Conservation (phyloP, 1,140 invertebrate species). For the Zaprionus nigranus region DNA sequence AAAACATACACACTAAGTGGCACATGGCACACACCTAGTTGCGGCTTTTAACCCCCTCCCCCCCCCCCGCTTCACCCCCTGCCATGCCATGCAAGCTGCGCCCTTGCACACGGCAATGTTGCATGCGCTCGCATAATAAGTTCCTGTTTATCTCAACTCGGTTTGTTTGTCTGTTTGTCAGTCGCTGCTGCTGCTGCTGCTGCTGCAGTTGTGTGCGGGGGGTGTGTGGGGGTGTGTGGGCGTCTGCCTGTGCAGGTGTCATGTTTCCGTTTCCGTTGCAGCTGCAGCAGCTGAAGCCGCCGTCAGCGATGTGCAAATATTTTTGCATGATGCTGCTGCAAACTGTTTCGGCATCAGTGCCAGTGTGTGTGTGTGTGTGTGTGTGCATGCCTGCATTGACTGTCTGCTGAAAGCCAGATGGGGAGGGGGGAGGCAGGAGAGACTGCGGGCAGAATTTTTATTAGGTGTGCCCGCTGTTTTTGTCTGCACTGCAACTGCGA, state of each 20-base stretch:
- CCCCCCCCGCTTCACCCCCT: no score
- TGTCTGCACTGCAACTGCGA: conserved; percentile 31
- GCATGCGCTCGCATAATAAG: conserved; percentile 79
- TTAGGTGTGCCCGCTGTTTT: conserved; percentile 49
- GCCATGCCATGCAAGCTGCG: not conserved
- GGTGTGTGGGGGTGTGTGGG: conserved; percentile 39
- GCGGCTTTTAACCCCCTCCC: not conserved
- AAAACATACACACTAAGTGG: conserved; percentile 21
- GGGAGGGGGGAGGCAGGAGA: not conserved
- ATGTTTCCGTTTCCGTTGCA: conserved; percentile 76
- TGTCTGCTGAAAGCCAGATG: not conserved
- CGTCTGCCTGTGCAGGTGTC: conserved; percentile 66
- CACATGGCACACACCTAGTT: conserved; percentile 19
- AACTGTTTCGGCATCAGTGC: conserved; percentile 29
- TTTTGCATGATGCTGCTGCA: conserved; percentile 54
- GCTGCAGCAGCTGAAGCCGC: conserved; percentile 30
- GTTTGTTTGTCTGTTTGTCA: conserved; percentile 61
- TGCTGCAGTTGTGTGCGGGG: conserved; percentile 25
- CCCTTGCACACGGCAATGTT: conserved; percentile 31
- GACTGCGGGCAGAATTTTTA: conserved; percentile 48
- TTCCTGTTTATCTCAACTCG: conserved; percentile 76
- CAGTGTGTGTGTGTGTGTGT: not conserved
- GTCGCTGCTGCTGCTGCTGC: conserved; percentile 50
- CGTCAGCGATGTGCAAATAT: conserved; percentile 68
- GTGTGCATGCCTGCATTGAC: conserved; percentile 3